A percentile compares a stretch with the other conserved stretches of the same genome.
These are phyloP conservation scores for Cepphus grylle DNA, from an alignment of 2,113 vertebrate species.

Conservation along the genomic window DNA sequence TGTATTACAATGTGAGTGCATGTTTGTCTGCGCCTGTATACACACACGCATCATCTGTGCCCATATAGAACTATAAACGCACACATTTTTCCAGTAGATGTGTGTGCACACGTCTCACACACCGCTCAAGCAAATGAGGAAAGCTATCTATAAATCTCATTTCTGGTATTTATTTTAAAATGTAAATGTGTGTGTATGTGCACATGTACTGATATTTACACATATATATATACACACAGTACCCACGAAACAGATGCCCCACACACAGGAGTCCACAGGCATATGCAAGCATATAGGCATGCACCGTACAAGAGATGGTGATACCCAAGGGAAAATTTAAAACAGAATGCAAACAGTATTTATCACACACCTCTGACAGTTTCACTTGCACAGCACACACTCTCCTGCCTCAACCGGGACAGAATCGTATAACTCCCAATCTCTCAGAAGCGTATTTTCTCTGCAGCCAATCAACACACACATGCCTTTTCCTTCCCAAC, in stretches of 20 bases:
- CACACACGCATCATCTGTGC: neutral
- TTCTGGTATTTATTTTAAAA: constrained; percentile 39
- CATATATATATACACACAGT: constrained; percentile 29
- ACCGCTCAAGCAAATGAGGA: neutral
- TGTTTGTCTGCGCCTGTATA: neutral
- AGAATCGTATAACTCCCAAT: neutral
- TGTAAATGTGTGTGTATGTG: constrained; percentile 47
- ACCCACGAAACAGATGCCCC: constrained; percentile 55
- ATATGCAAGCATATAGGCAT: constrained; percentile 7
- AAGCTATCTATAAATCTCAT: constrained; percentile 14
- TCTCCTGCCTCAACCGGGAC: neutral
- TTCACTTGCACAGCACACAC: neutral
- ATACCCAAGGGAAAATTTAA: neutral
- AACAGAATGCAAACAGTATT: neutral
- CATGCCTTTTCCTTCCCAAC: neutral
- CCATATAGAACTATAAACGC: constrained; percentile 17
- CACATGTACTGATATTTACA: constrained; percentile 41
- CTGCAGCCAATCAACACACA: neutral
- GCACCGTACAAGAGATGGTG: neutral
- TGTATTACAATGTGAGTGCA: neutral
- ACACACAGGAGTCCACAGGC: neutral
- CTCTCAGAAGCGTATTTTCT: neutral
- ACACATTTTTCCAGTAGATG: neutral
- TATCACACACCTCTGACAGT: neutral
- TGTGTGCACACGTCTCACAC: constrained; percentile 49